A percentile compares a stretch with the other conserved stretches of the same genome.
phyloP scores from a whole-genome alignment of 2,797 vertebrate species.

The Xerus rutilus region DNA sequence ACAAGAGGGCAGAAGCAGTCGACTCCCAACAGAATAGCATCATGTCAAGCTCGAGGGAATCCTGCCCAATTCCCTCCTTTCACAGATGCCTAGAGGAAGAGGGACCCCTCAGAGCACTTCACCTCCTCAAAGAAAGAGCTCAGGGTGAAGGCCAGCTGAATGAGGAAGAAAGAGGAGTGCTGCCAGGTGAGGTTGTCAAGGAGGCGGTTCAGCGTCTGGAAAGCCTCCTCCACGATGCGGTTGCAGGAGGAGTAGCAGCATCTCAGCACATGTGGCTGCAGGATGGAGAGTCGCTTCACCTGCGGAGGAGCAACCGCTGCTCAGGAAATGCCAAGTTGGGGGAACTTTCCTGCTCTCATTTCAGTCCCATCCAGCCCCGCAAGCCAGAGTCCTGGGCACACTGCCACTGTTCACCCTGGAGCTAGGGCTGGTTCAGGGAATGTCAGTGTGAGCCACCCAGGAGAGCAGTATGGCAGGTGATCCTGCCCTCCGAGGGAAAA shows the following conservation, averaged over 20 bases:
- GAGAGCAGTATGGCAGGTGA: neutral
- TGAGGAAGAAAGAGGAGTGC: conserved; percentile 14
- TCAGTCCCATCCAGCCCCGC: rapidly evolving
- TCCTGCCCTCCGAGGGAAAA: rapidly evolving
- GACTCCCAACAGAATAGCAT: rapidly evolving
- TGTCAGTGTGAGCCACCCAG: neutral
- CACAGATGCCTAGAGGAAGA: neutral
- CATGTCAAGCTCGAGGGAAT: rapidly evolving
- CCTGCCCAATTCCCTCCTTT: neutral
- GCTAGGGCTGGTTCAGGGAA: neutral
- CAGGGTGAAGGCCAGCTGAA: conserved; percentile 55
- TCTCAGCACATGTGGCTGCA: conserved; percentile 67
- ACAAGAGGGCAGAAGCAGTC: rapidly evolving
- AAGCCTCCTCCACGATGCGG: neutral
- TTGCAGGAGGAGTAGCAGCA: conserved; percentile 46
- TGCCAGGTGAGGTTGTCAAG: conserved; percentile 19
- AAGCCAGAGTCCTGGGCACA: rapidly evolving
- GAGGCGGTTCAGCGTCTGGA: conserved; percentile 43
- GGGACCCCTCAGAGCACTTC: rapidly evolving
- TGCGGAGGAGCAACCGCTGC: rapidly evolving
- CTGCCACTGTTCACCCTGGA: too few species aligned
- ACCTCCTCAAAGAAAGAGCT: conserved; percentile 77
- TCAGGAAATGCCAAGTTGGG: neutral
- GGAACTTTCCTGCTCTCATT: too few species aligned
- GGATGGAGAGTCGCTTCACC: conserved; percentile 29